Base-by-base conservation (phyloP, 2,113 vertebrate species). In the Scartelaos histophorus region DNA sequence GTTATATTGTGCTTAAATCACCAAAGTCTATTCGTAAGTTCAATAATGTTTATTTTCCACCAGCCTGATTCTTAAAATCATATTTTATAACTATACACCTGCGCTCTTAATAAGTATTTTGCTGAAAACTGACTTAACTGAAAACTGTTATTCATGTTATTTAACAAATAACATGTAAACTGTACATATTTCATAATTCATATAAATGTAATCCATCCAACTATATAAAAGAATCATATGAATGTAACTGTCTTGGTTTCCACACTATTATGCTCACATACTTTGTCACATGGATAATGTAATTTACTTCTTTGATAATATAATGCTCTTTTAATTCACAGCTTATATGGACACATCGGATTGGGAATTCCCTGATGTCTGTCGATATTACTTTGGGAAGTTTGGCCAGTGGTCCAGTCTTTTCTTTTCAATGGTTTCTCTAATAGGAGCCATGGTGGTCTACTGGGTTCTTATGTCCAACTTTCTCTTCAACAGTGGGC, bases 401-500 rank as follows among this genome's bases (percentile, higher is more conserved):
- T 94, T 95, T 82, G 98, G 98, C 57, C 95, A 96, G 13, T 98
- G 97, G 97, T 96, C 95, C 19, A 98, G 97, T 80, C 92, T 99
- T 45, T 24, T 98, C 4, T 99, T 98, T 91, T 99, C 98, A 25
- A 83, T 97, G 93, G 92, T 98, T 74, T 99, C 98, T 0, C 94
- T 99, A 29, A 83, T 97, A 74, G 98, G 98, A 87, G 98, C 98
- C 60, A 98, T 99, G 97, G 94, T 99, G 83, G 95, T 99, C 78
- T 99, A 98, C 82, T 99, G 98, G 98, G 98, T 99, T 24, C 97
- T 99, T 70, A 99, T 99, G 97, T 98, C 97, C 76, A 98, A 99
- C 90, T 99, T 98, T 80, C 92, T 99, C 43, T 99, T 92, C 88
- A 99, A 99, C 86, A 97, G 95, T 0, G 98, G 98, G 29, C 94